Base-by-base conservation (phyloP, 2,113 vertebrate species). In the Cyanoramphus novaezelandiae region DNA sequence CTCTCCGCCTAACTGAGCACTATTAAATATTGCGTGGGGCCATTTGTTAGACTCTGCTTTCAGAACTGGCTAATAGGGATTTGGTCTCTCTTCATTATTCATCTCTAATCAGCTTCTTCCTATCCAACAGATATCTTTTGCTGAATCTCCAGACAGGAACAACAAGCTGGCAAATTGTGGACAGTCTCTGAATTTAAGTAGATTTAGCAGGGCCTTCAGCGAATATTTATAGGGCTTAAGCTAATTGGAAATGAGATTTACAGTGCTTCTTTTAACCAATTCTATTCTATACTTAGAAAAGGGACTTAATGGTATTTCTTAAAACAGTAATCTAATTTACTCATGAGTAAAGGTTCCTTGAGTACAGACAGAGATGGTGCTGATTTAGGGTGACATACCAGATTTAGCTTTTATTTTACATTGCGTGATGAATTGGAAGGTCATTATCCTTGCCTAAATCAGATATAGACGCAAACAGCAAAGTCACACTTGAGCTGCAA, bases 161-260 rank as follows among this genome's bases (percentile, higher is more conserved):
- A 5, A 93, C 53, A 72, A 91, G 90, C 71, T 96, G 90, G 92
- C 86, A 90, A 94, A 91, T 59, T 35, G 28, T 2, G 21, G 69
- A 64, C 78, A 62, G 85, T 43, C 46, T 94, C 80, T 84, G 95
- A 94, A 93, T 96, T 78, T 90, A 96, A 97, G 94, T n/a, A 84
- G 92, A 91, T 97, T 96, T 96, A 95, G 57, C 80, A 68, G 69
- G 46, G 65, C 68, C 67, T 95, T 94, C 89, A 91, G 46, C 44
- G 47, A 86, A 82, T 95, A 69, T 94, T 96, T 97, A 90, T 69
- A 91, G 57, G 90, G 74, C 59, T 93, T 90, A 95, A 90, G 93
- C 83, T 97, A 97, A 97, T 91, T 95, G 93, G 69, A 96, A 96
- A 96, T 82, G 86, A 96, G 95, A 97, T 95, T 95, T 94, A 86